Evolutionary conservation across 2,797 vertebrate species (phyloP), one percentile per base, ranked within the genome.

Genomic region (Gobio occitaniae): DNA sequence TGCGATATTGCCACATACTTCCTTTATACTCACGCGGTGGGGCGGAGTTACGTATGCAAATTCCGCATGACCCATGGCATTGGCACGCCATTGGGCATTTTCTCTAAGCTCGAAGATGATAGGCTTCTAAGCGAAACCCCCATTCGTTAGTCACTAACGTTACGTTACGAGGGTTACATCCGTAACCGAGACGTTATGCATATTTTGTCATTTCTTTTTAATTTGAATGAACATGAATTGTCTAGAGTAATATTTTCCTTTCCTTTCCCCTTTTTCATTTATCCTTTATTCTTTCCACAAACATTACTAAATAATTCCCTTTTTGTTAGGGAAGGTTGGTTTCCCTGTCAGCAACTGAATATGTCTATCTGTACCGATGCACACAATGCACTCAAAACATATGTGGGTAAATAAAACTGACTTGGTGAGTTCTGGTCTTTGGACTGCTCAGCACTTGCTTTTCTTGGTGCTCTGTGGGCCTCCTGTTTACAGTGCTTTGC

Each of bases 301-400:
- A 77, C 47, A 69, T 78, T 17, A 13, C 70, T 85, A 66, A 79
- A 87, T 85, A 82, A 82, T 84, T 86, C 44, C 85, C 29, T 52
- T 79, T 38, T 12, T 74, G 13, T 10, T 38, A 54, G 68, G 50
- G 44, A 74, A 61, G 13, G 41, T 61, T 54, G 25, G 13, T 76
- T 19, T 54, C 11, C 17, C 41, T 12, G 38, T 41, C 56, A 79
- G 19, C 15, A 41, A 79, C 11, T 32, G 41, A n/a, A 56, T 78
- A 17, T 54, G 71, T 81, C 47, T 84, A 32, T 78, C 65, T 87
- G n/a, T 76, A 38, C 47, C 0, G 21, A 63, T 79, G 61, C 74
- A 69, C 41, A 61, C 72, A 66, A 13, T 75, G 48, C 7, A 38
- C 38, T 83, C 47, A 69, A 79, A 63, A 25, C 56, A 79, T 70